These are phyloP conservation scores for Scomberomorus guttatus DNA, from an alignment of 2,797 vertebrate genomes.

Conservation along the genomic window DNA sequence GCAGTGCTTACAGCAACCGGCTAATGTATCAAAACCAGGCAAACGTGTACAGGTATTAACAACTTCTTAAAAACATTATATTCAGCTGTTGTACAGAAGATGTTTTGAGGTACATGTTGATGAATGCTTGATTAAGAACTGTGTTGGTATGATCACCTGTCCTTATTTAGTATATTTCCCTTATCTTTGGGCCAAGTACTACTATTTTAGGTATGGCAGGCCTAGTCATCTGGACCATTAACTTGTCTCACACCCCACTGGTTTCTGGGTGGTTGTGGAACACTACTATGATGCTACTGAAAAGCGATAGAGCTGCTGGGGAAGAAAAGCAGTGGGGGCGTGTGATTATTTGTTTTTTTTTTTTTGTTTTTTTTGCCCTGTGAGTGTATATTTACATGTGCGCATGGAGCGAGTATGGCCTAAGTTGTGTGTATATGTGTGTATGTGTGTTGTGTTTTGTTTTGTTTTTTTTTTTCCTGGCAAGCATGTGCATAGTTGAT, in stretches of 20 bases:
- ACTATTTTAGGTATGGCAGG: constrained; percentile 54
- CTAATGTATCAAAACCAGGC: constrained; percentile 77
- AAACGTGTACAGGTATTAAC: constrained; percentile 80
- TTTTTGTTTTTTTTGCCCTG: constrained; percentile 53
- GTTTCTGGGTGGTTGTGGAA: constrained; percentile 67
- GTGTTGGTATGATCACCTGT: constrained; percentile 60
- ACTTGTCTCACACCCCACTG: constrained; percentile 70
- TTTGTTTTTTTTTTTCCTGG: constrained; percentile 49
- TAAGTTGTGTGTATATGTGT: constrained; percentile 33
- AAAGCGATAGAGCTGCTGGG: constrained; percentile 64
- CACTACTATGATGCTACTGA: constrained; percentile 80
- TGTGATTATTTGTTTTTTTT: constrained; percentile 43
- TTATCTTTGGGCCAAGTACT: constrained; percentile 64
- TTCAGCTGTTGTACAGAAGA: constrained; percentile 81
- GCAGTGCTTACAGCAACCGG: constrained; percentile 77
- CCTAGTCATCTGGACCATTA: constrained; percentile 75
- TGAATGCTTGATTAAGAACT: constrained; percentile 72
- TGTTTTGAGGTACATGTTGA: constrained; percentile 70
- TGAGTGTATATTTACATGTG: constrained; percentile 72
- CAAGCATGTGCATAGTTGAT: constrained; percentile 76
- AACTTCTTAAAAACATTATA: constrained; percentile 75
- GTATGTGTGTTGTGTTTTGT: background rate
- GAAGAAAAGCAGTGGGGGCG: constrained; percentile 58
- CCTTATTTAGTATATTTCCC: constrained; percentile 53
- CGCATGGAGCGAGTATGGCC: constrained; percentile 52